phyloP scores from a whole-genome alignment of 1,140 invertebrate genomes.

The Archegozetes longisetosus region DNA sequence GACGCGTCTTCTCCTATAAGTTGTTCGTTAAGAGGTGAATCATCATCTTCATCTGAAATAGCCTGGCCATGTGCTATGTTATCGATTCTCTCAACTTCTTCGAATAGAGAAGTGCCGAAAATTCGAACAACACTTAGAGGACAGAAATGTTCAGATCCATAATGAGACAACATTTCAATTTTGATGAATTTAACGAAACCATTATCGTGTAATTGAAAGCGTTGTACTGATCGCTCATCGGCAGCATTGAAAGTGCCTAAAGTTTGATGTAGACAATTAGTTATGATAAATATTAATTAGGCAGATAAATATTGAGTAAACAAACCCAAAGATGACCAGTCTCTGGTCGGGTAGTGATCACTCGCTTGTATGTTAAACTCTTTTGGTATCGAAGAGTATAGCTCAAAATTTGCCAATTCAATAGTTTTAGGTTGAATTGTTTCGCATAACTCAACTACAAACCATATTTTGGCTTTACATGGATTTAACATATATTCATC shows the following conservation, averaged over 20 bases:
- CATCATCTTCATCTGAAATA: not conserved
- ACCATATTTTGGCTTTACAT: slow-evolving; percentile 68
- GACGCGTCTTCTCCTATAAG: slow-evolving; percentile 15
- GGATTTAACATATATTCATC: slow-evolving; percentile 98
- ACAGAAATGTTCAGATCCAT: slow-evolving; percentile 92
- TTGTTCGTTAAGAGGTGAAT: not conserved
- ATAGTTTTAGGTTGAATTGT: slow-evolving; percentile 77
- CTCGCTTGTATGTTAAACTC: slow-evolving; percentile 64
- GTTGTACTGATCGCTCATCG: slow-evolving; percentile 71
- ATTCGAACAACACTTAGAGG: slow-evolving; percentile 80
- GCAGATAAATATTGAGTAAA: not conserved
- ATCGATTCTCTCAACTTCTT: slow-evolving; percentile 24
- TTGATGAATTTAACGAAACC: slow-evolving; percentile 83
- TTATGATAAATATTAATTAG: not conserved
- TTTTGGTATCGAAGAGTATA: slow-evolving; percentile 90
- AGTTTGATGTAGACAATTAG: not conserved
- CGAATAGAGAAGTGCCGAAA: slow-evolving; percentile 54
- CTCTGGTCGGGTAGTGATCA: slow-evolving; percentile 74
- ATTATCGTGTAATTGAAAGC: slow-evolving; percentile 55
- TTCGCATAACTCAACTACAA: slow-evolving; percentile 93
- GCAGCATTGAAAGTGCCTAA: slow-evolving; percentile 71
- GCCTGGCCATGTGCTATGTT: not conserved
- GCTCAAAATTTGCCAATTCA: slow-evolving; percentile 91
- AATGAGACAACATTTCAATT: slow-evolving; percentile 71
- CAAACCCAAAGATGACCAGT: slow-evolving; percentile 50